Base-by-base conservation (phyloP, 1,140 invertebrate species). In the Heliconius melpomene region DNA sequence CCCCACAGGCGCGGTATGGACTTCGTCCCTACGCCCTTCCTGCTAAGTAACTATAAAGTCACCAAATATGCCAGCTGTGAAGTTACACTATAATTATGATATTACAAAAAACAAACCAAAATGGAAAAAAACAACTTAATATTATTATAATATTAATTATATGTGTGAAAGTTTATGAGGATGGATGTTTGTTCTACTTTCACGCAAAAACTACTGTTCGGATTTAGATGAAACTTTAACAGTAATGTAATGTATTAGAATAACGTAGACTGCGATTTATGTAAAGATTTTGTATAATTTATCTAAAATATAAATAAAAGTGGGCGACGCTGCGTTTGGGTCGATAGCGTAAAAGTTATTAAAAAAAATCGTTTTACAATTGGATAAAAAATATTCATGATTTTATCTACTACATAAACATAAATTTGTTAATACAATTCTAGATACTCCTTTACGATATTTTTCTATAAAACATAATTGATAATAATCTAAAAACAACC, bases 21-120 rank as follows among this genome's bases (percentile, higher is more conserved):
- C 78, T 86, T 93, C 82, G 92, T 94, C 85, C 94, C 94, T 82
- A 94, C 94, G 54, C 93, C 93, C 71, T 94, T 94, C 84, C 84
- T 94, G 82, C 88, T 95, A 54, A 94, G 93, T 87, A 94, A 95
- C 82, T 94, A 94, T 81, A 90, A 86, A 18, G 87, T 87, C 13
- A 76, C 77, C 23, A 87, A 91, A 79, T 83, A 89, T 54, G 83
- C 82, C 29, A 89, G 77, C 78, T 91, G 90, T 73, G 94, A 94
- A 75, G 84, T 94, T 78, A 94, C 91, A 36, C 86, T 94, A 20
- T 94, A 82, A 85, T 32, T 72, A 9, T 72, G 0, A 72, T 38
- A 77, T 50, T 20, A 40, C 36, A 71, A 18, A 20, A 52, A 52
- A 20, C 6, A 20, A 52, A 52, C 50, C 18, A 52, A 20, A 52